Evolutionary conservation across 1,140 invertebrate species (phyloP).

Genomic region (Macrosteles quadrilineatus): DNA sequence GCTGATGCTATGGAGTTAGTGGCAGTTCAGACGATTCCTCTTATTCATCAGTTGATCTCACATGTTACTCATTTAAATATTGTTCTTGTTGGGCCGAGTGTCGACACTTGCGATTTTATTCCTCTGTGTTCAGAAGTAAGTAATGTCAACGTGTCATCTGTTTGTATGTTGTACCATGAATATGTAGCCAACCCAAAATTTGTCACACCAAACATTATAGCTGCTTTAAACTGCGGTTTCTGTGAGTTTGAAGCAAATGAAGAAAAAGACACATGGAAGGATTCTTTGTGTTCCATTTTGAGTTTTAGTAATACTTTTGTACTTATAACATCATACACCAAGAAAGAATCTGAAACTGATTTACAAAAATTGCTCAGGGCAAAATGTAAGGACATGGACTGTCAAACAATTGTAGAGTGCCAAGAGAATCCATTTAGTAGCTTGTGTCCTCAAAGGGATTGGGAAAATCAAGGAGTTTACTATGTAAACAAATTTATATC

Average conservation of each 20-base stretch:
- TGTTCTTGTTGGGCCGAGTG: too few relatives aligned
- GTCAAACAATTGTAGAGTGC: background rate
- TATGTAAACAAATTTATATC: slow-evolving; percentile 2
- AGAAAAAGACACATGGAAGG: slow-evolving; percentile 44
- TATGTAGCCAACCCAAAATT: slow-evolving; percentile 25
- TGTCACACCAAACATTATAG: slow-evolving; percentile 44
- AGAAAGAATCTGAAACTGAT: background rate
- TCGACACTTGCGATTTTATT: too few relatives aligned
- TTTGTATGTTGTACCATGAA: background rate
- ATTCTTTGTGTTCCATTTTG: slow-evolving; percentile 42
- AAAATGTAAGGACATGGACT: slow-evolving; percentile 16
- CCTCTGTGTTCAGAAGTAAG: too few relatives aligned
- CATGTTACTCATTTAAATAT: too few relatives aligned
- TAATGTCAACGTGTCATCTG: background rate
- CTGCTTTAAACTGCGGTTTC: slow-evolving; percentile 48
- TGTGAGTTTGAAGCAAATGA: slow-evolving; percentile 41
- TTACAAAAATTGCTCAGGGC: slow-evolving; percentile 23
- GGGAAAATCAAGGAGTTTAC: slow-evolving; percentile 10
- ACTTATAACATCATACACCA: background rate
- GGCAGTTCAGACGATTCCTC: background rate
- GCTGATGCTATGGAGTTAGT: background rate
- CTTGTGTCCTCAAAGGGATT: slow-evolving; percentile 9
- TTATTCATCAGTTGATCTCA: background rate
- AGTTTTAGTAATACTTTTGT: slow-evolving; percentile 41
- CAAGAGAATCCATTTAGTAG: slow-evolving; percentile 7